Evolutionary conservation across 2,888 invertebrate species (phyloP).

Genomic region (Netelia virgata): DNA sequence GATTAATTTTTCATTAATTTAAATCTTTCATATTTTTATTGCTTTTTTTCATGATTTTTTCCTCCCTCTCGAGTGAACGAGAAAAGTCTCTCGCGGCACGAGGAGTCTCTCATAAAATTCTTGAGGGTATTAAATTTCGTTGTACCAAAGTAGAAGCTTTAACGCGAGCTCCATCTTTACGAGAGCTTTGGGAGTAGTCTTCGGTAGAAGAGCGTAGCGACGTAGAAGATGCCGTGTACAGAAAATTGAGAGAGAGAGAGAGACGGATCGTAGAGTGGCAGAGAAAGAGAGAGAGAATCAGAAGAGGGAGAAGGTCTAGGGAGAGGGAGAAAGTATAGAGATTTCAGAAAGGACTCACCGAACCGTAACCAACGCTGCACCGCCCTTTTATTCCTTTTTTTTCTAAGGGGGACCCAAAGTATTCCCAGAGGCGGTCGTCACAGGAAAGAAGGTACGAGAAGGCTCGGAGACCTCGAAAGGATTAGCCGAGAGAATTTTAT

Average conservation of each 20-base stretch:
- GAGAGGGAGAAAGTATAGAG: constrained; percentile 10
- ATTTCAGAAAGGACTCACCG: constrained; percentile 45
- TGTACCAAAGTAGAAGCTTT: constrained; percentile 53
- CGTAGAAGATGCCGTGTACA: constrained; percentile 3
- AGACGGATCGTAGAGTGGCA: not conserved
- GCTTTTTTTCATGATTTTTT: too few species aligned
- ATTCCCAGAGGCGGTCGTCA: constrained; percentile 9
- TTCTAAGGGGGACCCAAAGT: constrained; percentile 5
- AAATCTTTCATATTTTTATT: too few species aligned
- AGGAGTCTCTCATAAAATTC: constrained; percentile 44
- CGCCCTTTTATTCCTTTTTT: constrained; percentile 24
- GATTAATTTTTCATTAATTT: too few species aligned
- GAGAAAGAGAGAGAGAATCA: not conserved
- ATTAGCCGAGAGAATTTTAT: constrained; percentile 35
- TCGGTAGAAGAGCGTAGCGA: constrained; percentile 14
- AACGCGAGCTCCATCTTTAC: constrained; percentile 47
- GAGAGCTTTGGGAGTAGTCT: constrained; percentile 53
- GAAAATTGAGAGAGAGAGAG: constrained; percentile 12
- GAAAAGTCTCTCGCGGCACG: too few species aligned
- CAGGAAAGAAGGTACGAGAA: not conserved
- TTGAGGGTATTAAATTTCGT: constrained; percentile 55
- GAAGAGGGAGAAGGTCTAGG: not conserved
- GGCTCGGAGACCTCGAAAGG: not conserved
- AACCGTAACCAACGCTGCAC: constrained; percentile 28
- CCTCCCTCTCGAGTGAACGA: too few species aligned